Evolutionary conservation across 2,888 invertebrate genomes (phyloP), one percentile per base, ranked within the genome.

Genomic region (Proisotoma minuta): DNA sequence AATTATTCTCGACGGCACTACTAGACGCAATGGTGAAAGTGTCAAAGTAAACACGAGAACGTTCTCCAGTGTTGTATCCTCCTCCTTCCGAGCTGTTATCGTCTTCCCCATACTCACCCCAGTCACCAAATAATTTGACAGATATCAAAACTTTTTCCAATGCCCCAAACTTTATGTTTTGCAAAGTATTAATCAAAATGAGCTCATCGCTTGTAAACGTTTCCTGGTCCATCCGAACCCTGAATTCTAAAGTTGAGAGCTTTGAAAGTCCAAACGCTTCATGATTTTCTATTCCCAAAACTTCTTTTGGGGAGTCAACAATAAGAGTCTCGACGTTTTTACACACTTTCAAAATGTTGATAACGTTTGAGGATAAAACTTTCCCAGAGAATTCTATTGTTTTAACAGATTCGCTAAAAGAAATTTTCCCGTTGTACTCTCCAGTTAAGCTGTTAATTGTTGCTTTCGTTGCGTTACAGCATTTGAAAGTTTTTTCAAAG

Each of bases 191-290:
- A 12, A 68, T 54, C 4, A 68, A 20, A 15, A 68, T 68, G n/a
- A 68, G 54, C 28, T 68, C 68, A 54, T 63, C 68, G 23, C 57
- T 51, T 1, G 68, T 63, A 23, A 68, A 68, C 5, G 63, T 63
- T 43, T 68, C 65, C 28, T 68, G 68, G 29, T 68, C 68, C 2
- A 60, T 53, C 1, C 68, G 62, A 39, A 68, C 59, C 23, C 48
- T 56, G 2, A 68, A 59, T 34, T 63, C 58, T n/a, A 68, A 18
- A 26, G 18, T 22, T 5, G 40, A 29, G 0, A 53, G 24, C n/a
- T 65, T 63, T 0, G 65, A 57, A 5, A 65, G 24, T 53, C 57
- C 60, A n/a, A 68, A 40, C 8, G 59, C 20, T 43, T 68, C 65
- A 15, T 24, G 47, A 5, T 58, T 61, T 50, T 68, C 64, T 8